These are phyloP conservation scores for Hylaeus volcanicus DNA, from an alignment of 1,140 invertebrate species.

Conservation along the genomic window DNA sequence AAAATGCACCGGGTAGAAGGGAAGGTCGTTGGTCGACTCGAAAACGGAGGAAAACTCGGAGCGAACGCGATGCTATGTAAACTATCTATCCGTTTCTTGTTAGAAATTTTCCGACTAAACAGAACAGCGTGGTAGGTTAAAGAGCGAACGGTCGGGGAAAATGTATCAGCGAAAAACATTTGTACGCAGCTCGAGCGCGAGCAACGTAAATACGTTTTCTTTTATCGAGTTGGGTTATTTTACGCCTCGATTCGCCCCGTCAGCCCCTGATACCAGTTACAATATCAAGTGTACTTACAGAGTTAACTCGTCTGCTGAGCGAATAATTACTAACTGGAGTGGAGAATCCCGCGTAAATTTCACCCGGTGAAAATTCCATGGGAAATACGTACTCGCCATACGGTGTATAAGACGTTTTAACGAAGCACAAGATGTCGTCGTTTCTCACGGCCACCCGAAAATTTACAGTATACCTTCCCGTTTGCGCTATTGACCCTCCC, in stretches of 20 bases:
- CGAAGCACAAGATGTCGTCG: constrained; percentile 54
- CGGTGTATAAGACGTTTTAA: constrained; percentile 45
- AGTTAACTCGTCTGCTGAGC: constrained; percentile 49
- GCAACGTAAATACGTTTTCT: neutral
- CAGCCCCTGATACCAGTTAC: constrained; percentile 32
- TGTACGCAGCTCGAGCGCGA: neutral
- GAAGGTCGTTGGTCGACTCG: neutral
- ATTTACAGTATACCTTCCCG: constrained; percentile 26
- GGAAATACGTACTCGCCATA: constrained; percentile 45
- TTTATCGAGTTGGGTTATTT: constrained; percentile 40
- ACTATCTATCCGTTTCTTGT: too few relatives aligned
- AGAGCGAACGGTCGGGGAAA: too few relatives aligned
- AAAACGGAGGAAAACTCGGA: neutral
- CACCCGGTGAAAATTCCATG: constrained; percentile 53
- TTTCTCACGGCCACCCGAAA: constrained; percentile 35
- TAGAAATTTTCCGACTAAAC: too few relatives aligned
- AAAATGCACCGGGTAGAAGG: neutral
- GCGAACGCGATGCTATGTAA: neutral
- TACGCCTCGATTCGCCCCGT: constrained; percentile 31
- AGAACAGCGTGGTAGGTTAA: too few relatives aligned
- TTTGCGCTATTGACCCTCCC: constrained; percentile 8
- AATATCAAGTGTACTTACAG: constrained; percentile 53
- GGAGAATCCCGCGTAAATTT: constrained; percentile 61
- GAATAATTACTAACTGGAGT: constrained; percentile 59
- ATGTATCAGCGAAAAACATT: neutral